Base-by-base conservation (phyloP, 2,888 invertebrate species). In the Mythimna vitellina region DNA sequence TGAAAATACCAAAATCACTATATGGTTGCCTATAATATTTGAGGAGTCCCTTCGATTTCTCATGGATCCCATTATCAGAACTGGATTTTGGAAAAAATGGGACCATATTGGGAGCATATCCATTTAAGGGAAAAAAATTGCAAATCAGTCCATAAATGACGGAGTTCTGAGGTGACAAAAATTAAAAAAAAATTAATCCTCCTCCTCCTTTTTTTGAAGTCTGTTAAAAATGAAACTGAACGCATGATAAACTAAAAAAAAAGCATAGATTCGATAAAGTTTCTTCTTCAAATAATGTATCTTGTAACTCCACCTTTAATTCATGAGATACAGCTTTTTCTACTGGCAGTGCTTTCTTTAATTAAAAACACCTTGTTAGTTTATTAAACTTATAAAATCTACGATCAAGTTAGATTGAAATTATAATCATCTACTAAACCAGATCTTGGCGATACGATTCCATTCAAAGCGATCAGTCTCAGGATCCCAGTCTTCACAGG, bases 381-480 rank as follows among this genome's bases (percentile, higher is more conserved):
- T 35, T 63, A 63, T 65, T 64, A 58, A 56, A 68, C 32, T 58
- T n/a, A 20, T 69, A 78, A 73, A 76, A 78, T 66, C 68, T 58
- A 25, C 51, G 58, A 76, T 72, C 69, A 46, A 82, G 70, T 69
- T 70, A 69, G 71, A 80, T 76, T 78, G 73, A 78, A 82, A 65
- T 70, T 60, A 73, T 78, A 80, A 74, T 77, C 68, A 61, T 72
- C 68, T 35, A 46, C 42, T 67, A 65, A 75, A 71, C 77, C 49
- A 69, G 76, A 86, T 87, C 74, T 67, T 46, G 60, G 54, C 42
- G 78, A 84, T 82, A 81, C 53, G 68, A 20, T 73, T 25, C 74
- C 74, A 84, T 87, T 87, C 69, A 81, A 80, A 85, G 71, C 78
- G 79, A 81, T 82, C 71, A 46, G 73, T 53, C 68, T 73, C 70